Evolutionary conservation across 2,888 invertebrate genomes (phyloP).

Genomic region (Graphium colonna): DNA sequence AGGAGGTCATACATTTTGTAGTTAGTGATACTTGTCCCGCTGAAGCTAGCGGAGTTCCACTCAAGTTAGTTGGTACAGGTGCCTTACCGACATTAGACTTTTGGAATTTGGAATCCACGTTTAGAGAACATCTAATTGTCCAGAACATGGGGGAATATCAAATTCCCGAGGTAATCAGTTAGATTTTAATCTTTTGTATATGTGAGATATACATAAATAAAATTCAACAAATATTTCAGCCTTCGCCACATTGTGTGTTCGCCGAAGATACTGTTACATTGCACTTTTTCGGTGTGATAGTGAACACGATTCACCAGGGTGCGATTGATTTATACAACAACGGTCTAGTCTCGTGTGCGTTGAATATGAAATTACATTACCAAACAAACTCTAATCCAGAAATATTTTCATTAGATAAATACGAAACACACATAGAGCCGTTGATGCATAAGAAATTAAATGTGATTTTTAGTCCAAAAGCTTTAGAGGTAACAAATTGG

Average conservation of each 20-base stretch:
- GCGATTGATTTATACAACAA: constrained; percentile 65
- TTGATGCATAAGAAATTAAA: constrained; percentile 60
- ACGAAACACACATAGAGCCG: constrained; percentile 64
- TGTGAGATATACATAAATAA: too few species aligned
- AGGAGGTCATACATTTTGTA: constrained; percentile 65
- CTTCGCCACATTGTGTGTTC: constrained; percentile 68
- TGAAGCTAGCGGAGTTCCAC: constrained; percentile 67
- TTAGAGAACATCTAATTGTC: constrained; percentile 80
- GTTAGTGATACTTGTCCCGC: constrained; percentile 72
- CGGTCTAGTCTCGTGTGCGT: constrained; percentile 62
- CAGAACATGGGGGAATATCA: constrained; percentile 73
- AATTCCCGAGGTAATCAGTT: constrained; percentile 57
- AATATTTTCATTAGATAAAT: constrained; percentile 66
- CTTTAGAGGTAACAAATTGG: constrained; percentile 46
- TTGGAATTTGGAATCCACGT: constrained; percentile 77
- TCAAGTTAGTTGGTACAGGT: constrained; percentile 74
- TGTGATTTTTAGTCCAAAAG: constrained; percentile 63
- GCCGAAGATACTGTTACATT: constrained; percentile 65
- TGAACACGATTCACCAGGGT: constrained; percentile 53
- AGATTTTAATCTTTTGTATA: neutral
- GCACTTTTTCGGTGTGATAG: constrained; percentile 63
- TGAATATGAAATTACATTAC: constrained; percentile 60
- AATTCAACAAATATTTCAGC: constrained; percentile 58
- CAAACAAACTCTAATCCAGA: constrained; percentile 51
- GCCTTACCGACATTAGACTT: constrained; percentile 80